Evolutionary conservation across 2,888 invertebrate species (phyloP).

Genomic region (Sphinx pinastri): DNA sequence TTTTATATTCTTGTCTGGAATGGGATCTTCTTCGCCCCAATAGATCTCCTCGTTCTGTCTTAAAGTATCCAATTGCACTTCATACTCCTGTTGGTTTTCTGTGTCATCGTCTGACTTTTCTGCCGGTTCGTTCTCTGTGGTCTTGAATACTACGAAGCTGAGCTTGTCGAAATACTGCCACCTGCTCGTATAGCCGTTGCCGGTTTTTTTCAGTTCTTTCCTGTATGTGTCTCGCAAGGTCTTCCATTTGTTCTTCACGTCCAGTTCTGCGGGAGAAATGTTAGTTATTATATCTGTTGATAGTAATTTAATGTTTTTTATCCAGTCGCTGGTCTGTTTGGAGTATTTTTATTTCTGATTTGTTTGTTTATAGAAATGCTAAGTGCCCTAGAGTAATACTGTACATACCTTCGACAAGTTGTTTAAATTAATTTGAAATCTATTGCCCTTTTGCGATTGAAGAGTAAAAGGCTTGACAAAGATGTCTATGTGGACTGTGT

Average conservation of each 20-base stretch:
- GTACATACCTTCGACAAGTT: too few species aligned
- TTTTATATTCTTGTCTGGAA: slow-evolving; percentile 40
- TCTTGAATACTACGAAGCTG: slow-evolving; percentile 45
- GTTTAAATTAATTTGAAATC: too few species aligned
- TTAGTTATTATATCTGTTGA: not conserved
- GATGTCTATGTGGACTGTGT: too few species aligned
- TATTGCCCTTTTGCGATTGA: too few species aligned
- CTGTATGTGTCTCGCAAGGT: slow-evolving; percentile 57
- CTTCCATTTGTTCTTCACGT: slow-evolving; percentile 55
- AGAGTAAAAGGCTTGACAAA: too few species aligned
- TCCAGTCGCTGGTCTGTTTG: too few species aligned
- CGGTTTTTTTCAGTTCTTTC: slow-evolving; percentile 46
- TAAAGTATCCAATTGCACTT: slow-evolving; percentile 32
- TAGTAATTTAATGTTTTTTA: too few species aligned
- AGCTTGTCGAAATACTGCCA: slow-evolving; percentile 56
- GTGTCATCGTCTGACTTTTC: slow-evolving; percentile 27
- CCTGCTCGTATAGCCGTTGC: slow-evolving; percentile 47
- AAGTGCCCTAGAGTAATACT: too few species aligned
- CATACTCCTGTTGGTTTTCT: slow-evolving; percentile 25
- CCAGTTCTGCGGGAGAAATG: slow-evolving; percentile 5
- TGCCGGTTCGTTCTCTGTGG: slow-evolving; percentile 26
- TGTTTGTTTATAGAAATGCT: too few species aligned
- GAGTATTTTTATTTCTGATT: too few species aligned
- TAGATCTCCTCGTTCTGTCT: slow-evolving; percentile 29
- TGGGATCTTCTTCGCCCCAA: slow-evolving; percentile 34